phyloP scores from a whole-genome alignment of 1,140 invertebrate species.

The Sminthurinus signatus region DNA sequence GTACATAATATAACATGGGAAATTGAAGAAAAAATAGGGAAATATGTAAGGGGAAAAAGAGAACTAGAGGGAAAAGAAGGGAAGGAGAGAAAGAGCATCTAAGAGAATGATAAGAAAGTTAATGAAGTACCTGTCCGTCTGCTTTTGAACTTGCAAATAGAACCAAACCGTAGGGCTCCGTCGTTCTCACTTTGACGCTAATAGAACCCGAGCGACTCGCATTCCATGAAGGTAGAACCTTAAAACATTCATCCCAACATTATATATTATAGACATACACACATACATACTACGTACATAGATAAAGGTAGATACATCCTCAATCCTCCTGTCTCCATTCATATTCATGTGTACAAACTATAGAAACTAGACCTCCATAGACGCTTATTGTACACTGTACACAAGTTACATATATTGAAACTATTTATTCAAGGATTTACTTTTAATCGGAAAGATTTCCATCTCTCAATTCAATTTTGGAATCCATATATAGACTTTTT shows the following conservation, averaged over 20 bases:
- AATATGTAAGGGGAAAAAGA: background rate
- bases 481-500: too few relatives aligned
- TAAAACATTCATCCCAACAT: constrained; percentile 34
- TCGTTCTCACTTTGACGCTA: constrained; percentile 88
- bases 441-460: constrained; percentile 8
- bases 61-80: background rate
- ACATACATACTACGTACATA: too few relatives aligned
- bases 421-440: constrained; percentile 7
- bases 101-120: too few relatives aligned
- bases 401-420: too few relatives aligned
- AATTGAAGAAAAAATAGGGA: background rate
- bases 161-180: constrained; percentile 86
- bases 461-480: constrained; percentile 11
- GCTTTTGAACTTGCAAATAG: constrained; percentile 78
- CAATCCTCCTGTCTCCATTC: too few relatives aligned
- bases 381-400: too few relatives aligned
- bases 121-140: constrained; percentile 26
- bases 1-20: too few relatives aligned
- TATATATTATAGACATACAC: too few relatives aligned
- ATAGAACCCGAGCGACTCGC: constrained; percentile 76
- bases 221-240: constrained; percentile 82
- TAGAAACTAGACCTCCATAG: too few relatives aligned
- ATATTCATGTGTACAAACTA: too few relatives aligned
- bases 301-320: too few relatives aligned
- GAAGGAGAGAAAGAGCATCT: background rate